Conservation (phyloP, 2,888 invertebrate species). For the Girardia tigrina region DNA sequence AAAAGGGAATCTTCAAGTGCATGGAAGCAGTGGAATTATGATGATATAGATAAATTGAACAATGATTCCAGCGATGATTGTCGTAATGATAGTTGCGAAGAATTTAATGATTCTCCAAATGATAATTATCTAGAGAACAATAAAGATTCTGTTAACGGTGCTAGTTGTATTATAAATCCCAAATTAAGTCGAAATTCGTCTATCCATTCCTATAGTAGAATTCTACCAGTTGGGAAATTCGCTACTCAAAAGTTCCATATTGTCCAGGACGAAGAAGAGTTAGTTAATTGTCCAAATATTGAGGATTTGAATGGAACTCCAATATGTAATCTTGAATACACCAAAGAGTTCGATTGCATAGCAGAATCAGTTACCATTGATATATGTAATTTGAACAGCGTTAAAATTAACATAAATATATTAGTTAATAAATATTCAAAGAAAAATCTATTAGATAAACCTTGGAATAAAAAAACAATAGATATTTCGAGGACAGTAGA, state of each 20-base stretch:
- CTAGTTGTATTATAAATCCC: no score
- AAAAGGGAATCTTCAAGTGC: no score
- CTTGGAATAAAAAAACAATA: background rate
- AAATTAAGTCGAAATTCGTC: background rate
- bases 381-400: background rate
- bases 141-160: no score
- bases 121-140: no score
- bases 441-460: background rate
- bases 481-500: background rate
- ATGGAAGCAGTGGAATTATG: no score
- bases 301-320: background rate
- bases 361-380: background rate
- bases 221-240: background rate
- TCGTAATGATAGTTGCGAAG: no score
- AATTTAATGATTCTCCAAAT: no score
- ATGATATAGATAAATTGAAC: no score
- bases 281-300: background rate
- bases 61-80: no score
- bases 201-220: background rate
- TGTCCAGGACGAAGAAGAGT: slow-evolving; percentile 5
- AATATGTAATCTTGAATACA: background rate
- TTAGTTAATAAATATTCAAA: background rate
- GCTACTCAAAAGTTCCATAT: background rate
- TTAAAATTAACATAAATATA: background rate
- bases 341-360: background rate